phyloP scores from a whole-genome alignment of 2,113 vertebrate genomes.

The Girardinichthys multiradiatus region DNA sequence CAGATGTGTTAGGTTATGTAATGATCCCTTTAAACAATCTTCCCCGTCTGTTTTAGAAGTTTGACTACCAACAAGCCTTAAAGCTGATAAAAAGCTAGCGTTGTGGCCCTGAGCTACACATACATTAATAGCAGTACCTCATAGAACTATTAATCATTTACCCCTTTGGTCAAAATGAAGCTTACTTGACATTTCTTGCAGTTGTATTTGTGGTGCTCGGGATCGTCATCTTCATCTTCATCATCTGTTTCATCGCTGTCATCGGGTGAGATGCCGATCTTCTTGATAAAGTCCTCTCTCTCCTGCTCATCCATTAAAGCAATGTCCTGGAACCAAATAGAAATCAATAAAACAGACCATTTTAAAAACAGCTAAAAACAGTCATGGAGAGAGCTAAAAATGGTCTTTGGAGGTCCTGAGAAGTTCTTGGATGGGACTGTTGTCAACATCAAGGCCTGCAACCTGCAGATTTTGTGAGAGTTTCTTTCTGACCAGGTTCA shows the following conservation, averaged over 20 bases:
- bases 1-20: background rate
- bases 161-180: accelerated
- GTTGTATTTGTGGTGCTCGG: slow-evolving; percentile 95
- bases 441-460: no score
- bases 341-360: background rate
- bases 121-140: no score
- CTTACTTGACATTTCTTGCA: slow-evolving; percentile 97
- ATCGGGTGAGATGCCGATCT: slow-evolving; percentile 94
- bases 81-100: no score
- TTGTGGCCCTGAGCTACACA: no score
- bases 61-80: no score
- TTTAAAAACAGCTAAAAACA: accelerated
- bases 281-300: slow-evolving; percentile 93
- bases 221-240: slow-evolving; percentile 85
- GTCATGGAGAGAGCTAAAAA: background rate
- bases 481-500: no score
- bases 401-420: no score
- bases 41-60: background rate
- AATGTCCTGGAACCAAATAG: slow-evolving; percentile 87
- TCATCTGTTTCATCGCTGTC: slow-evolving; percentile 91
- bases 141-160: background rate
- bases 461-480: no score
- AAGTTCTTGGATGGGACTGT: no score
- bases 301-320: slow-evolving; percentile 97
- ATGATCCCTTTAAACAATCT: background rate